Base-by-base conservation (phyloP, 2,888 invertebrate species). In the Hypolimnas misippus region DNA sequence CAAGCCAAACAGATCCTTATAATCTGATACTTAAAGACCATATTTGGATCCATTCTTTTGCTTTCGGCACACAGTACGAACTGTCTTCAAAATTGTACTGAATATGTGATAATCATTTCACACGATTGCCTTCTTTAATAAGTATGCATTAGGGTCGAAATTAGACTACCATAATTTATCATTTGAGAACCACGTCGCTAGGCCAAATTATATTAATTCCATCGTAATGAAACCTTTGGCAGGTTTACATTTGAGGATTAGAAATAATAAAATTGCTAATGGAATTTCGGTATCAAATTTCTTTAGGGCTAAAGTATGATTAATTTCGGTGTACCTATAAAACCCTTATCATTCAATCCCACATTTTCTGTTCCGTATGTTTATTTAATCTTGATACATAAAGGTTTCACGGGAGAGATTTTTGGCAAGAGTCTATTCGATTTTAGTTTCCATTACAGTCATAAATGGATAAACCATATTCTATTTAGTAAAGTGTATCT, bases 241-340 rank as follows among this genome's bases (percentile, higher is more conserved):
- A 21, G 8, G 16, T 29, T 49, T 29, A 49, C 14, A 49, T 49
- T 49, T 49, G 25, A 3, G 49, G 29, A 49, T 49, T 29, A 49
- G 7, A 49, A n/a, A 49, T 49, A 49, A 49, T 49, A 3, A 16
- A 29, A 46, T 21, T 25, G 8, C 6, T 49, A 29, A 49, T 25
- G 25, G 49, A 49, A 25, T 49, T 49, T 49, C 8, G n/a, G 49
- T 29, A 14, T 29, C 14, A 14, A 49, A 29, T 49, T 19, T 29
- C 19, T 46, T 49, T 14, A 8, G 29, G 49, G 6, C 7, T 14
- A 49, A 29, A 7, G 49, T 21, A 25, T 49, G 29, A 29, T 49
- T 14, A 29, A 8, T 14, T 25, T 49, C n/a, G 4, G 46, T 14
- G n/a, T 46, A 46, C 21, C n/a, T 14, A 29, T 6, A 14, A 14